Conservation (phyloP, 1,140 invertebrate species). For the Potamilus streckersoni region DNA sequence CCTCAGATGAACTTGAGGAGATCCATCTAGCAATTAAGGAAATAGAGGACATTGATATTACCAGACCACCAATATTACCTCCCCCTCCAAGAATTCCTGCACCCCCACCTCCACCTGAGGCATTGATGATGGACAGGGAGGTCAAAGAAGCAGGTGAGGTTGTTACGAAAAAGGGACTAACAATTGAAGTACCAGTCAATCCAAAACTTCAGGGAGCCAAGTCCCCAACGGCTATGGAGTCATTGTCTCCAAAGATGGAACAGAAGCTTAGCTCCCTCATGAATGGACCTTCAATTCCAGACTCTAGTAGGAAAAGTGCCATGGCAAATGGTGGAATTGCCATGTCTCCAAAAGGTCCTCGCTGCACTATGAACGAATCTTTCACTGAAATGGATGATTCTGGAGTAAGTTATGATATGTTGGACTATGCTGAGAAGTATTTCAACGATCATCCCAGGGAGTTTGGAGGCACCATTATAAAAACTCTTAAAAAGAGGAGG, state of each 20-base stretch:
- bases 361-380: slow-evolving; percentile 20
- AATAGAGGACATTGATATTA: slow-evolving; percentile 29
- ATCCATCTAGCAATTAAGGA: slow-evolving; percentile 30
- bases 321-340: slow-evolving; percentile 19
- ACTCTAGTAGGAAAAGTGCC: slow-evolving; percentile 10
- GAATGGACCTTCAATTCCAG: slow-evolving; percentile 17
- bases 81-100: slow-evolving; percentile 41
- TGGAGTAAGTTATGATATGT: slow-evolving; percentile 79
- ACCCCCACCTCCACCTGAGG: slow-evolving; percentile 30
- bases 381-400: slow-evolving; percentile 32
- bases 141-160: slow-evolving; percentile 13
- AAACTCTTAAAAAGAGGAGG: slow-evolving; percentile 77
- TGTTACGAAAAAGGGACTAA: slow-evolving; percentile 13
- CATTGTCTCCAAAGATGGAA: slow-evolving; percentile 40
- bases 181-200: slow-evolving; percentile 20
- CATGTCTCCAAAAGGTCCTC: slow-evolving; percentile 17
- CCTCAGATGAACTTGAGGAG: slow-evolving; percentile 26
- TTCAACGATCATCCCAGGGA: slow-evolving; percentile 91
- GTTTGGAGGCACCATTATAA: slow-evolving; percentile 84
- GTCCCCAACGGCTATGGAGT: slow-evolving; percentile 37
- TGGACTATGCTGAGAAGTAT: slow-evolving; percentile 93
- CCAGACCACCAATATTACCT: slow-evolving; percentile 32
- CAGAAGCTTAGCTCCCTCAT: slow-evolving; percentile 38
- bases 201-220: slow-evolving; percentile 23
- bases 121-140: slow-evolving; percentile 33